These are phyloP conservation scores for Acinonyx jubatus DNA, from an alignment of 2,113 vertebrate species.

Conservation along the genomic window DNA sequence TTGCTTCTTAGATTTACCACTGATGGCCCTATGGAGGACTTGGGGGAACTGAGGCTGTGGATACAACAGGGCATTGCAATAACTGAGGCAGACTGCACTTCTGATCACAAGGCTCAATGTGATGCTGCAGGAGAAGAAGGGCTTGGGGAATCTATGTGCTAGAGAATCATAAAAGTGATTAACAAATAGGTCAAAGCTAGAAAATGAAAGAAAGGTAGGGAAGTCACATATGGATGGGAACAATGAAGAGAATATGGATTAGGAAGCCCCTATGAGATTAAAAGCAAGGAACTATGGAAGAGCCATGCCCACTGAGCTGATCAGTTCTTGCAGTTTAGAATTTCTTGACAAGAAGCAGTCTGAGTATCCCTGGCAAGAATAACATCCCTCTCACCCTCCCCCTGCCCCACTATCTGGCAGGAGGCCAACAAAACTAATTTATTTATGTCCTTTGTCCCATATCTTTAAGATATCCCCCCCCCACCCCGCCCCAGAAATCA, in stretches of 20 bases:
- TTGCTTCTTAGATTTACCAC: background rate
- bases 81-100: too few relatives aligned
- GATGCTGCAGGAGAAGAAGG: background rate
- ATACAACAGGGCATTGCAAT: too few relatives aligned
- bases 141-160: background rate
- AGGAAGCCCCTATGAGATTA: background rate
- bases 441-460: background rate
- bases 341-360: background rate
- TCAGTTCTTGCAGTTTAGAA: background rate
- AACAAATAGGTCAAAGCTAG: background rate
- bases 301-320: background rate
- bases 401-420: background rate
- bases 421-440: background rate
- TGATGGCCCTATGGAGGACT: too few relatives aligned
- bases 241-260: background rate
- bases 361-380: background rate
- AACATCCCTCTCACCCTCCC: background rate
- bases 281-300: background rate
- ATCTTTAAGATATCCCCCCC: background rate
- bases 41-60: rapidly evolving
- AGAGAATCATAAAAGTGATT: background rate
- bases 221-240: rapidly evolving
- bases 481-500: background rate
- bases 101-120: too few relatives aligned
- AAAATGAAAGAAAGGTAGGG: background rate